Percentiles rank a stretch among this genome's conserved stretches.
These are phyloP conservation scores for Paratilapia polleni DNA, from an alignment of 2,113 vertebrate genomes.

Conservation along the genomic window DNA sequence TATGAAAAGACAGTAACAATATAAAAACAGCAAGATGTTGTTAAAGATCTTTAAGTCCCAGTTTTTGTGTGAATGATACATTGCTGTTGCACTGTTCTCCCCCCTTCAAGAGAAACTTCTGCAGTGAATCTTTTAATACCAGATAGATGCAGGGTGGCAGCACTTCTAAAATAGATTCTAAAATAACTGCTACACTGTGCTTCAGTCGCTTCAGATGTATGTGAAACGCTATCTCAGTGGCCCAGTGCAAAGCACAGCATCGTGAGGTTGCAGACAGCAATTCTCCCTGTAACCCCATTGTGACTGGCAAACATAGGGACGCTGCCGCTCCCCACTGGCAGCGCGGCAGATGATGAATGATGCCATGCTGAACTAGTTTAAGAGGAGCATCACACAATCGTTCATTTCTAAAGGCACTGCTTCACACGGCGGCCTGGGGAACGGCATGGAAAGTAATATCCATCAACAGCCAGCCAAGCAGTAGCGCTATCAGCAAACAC, in stretches of 20 bases:
- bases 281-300: constrained; percentile 63
- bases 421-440: constrained; percentile 70
- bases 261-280: constrained; percentile 48
- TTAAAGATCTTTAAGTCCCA: constrained; percentile 10
- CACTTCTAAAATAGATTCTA: constrained; percentile 27
- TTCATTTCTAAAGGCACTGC: constrained; percentile 75
- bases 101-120: constrained; percentile 4
- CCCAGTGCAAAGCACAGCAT: constrained; percentile 40
- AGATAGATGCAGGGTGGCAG: constrained; percentile 11
- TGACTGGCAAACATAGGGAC: constrained; percentile 64
- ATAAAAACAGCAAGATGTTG: neutral
- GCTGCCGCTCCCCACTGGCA: constrained; percentile 54
- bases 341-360: constrained; percentile 73
- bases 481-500: constrained; percentile 77
- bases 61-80: constrained; percentile 28
- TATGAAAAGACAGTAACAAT: neutral
- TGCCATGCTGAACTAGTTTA: constrained; percentile 77
- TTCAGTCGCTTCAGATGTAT: constrained; percentile 17
- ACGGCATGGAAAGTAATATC: constrained; percentile 75
- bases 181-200: constrained; percentile 19
- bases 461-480: constrained; percentile 79
- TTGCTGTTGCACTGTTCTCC: neutral
- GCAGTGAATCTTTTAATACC: constrained; percentile 21
- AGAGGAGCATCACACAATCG: constrained; percentile 72
- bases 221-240: constrained; percentile 28